Conservation (phyloP, 2,888 invertebrate species). For the Ischnus inquisitorius region DNA sequence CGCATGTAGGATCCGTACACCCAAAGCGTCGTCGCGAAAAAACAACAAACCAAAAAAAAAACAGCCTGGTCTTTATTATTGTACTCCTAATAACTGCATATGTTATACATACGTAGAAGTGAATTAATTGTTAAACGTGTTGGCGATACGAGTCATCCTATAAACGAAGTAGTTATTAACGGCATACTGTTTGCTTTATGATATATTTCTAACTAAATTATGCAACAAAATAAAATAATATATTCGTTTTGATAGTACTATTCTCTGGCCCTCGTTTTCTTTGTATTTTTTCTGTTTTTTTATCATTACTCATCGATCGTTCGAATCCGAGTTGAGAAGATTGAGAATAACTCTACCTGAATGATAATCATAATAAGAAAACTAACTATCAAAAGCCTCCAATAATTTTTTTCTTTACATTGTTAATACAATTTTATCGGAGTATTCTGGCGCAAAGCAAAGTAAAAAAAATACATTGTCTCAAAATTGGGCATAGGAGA, state of each 20-base stretch:
- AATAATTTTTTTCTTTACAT: too few species aligned
- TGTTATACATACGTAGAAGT: slow-evolving; percentile 73
- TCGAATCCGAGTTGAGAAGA: neutral
- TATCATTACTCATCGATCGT: neutral
- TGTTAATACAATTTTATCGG: too few species aligned
- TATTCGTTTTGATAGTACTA: slow-evolving; percentile 75
- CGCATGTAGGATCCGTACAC: too few species aligned
- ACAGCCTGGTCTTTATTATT: slow-evolving; percentile 15
- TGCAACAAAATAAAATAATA: slow-evolving; percentile 79
- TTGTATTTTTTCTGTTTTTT: slow-evolving; percentile 13
- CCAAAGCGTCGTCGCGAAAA: too few species aligned
- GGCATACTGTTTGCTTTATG: slow-evolving; percentile 79
- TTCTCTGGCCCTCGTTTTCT: slow-evolving; percentile 9
- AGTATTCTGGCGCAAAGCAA: too few species aligned
- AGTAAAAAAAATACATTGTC: too few species aligned
- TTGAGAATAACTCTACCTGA: neutral
- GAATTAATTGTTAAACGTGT: slow-evolving; percentile 77
- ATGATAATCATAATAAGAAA: neutral
- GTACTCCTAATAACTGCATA: slow-evolving; percentile 61
- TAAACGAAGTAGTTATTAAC: slow-evolving; percentile 76
- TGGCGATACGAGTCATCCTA: slow-evolving; percentile 65
- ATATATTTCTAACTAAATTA: slow-evolving; percentile 82
- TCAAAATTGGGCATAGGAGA: too few species aligned
- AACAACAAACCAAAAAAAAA: slow-evolving; percentile 34
- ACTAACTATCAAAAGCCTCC: too few species aligned